Conservation (phyloP, 2,797 vertebrate genomes). For the Coracias cyanogaster region DNA sequence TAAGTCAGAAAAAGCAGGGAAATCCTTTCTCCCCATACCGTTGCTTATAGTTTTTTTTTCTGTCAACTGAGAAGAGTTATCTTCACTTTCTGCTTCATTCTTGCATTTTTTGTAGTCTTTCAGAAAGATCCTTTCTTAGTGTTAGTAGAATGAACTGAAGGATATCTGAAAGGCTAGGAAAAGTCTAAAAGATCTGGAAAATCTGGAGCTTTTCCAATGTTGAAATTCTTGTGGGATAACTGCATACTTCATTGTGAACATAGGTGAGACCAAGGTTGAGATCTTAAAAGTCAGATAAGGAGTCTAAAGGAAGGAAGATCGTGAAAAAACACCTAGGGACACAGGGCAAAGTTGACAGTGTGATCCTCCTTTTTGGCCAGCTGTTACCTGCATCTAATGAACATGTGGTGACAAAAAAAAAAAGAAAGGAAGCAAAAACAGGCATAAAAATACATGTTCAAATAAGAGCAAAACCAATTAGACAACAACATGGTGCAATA, state of each 20-base stretch:
- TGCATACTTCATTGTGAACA: background rate
- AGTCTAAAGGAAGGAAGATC: background rate
- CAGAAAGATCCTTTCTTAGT: background rate
- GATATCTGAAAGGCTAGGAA: background rate
- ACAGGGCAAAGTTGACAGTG: background rate
- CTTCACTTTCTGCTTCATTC: background rate
- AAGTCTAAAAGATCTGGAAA: background rate
- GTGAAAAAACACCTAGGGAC: background rate
- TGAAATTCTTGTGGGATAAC: background rate
- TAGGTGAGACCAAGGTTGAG: background rate
- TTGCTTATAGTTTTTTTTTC: background rate
- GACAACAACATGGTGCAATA: background rate
- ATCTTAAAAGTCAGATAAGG: background rate
- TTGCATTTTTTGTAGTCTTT: background rate
- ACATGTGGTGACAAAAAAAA: background rate
- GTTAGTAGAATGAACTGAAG: background rate
- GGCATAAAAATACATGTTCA: background rate
- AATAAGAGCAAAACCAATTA: background rate
- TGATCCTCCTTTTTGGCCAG: background rate
- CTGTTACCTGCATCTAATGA: background rate
- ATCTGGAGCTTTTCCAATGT: background rate
- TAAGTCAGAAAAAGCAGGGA: background rate
- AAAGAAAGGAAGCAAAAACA: background rate
- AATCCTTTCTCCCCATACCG: background rate
- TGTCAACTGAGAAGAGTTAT: background rate